Evolutionary conservation across 2,113 vertebrate genomes (phyloP).

Genomic region (Oreotrochilus melanogaster): DNA sequence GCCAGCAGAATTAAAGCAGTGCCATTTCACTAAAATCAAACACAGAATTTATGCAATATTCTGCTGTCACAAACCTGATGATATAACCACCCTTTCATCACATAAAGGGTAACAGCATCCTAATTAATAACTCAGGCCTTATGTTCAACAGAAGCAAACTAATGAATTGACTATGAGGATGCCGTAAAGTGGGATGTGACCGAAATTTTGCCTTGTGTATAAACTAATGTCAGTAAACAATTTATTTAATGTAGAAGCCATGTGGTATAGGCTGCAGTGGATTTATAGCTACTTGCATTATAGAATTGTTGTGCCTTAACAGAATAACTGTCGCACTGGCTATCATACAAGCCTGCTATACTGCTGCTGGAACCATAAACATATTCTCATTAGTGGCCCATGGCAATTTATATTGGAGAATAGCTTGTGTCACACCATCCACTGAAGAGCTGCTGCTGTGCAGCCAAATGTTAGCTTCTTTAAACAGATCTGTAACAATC

Average conservation of each 20-base stretch:
- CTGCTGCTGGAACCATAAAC: constrained; percentile 40
- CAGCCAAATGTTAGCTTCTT: constrained; percentile 59
- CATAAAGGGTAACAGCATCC: constrained; percentile 51
- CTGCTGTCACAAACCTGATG: constrained; percentile 59
- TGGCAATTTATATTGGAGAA: constrained; percentile 62
- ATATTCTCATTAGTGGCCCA: constrained; percentile 67
- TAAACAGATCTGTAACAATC: constrained; percentile 57
- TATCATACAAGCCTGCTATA: constrained; percentile 31
- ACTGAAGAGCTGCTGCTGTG: constrained; percentile 50
- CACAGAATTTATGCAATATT: constrained; percentile 54
- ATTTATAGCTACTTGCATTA: constrained; percentile 49
- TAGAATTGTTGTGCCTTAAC: constrained; percentile 9
- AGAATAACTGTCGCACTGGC: constrained; percentile 35
- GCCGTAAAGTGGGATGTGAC: constrained; percentile 43
- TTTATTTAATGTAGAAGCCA: constrained; percentile 55
- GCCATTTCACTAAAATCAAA: constrained; percentile 51
- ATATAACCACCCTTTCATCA: constrained; percentile 57
- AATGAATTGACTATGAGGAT: constrained; percentile 62
- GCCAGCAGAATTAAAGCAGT: constrained; percentile 37
- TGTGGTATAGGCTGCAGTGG: constrained; percentile 1
- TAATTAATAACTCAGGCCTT: constrained; percentile 66
- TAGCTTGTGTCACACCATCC: constrained; percentile 28
- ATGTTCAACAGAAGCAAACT: constrained; percentile 63
- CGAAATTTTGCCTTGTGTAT: constrained; percentile 34
- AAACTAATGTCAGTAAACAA: constrained; percentile 44